These are phyloP conservation scores for Phrynocephalus vlangalii DNA, from an alignment of 2,797 vertebrate species.

Conservation along the genomic window DNA sequence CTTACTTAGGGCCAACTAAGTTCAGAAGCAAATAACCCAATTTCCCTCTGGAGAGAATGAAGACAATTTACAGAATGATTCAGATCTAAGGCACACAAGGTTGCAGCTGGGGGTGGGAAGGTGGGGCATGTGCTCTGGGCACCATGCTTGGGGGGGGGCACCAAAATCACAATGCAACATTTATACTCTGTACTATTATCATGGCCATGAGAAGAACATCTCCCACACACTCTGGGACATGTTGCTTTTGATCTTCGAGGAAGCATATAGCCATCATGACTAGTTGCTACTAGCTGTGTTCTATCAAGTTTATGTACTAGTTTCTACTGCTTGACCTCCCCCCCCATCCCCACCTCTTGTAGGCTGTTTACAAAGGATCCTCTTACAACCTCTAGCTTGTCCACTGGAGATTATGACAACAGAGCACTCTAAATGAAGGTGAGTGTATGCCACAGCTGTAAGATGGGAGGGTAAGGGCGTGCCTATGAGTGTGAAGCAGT, in stretches of 20 bases:
- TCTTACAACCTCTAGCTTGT: neutral
- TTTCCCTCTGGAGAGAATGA: no score
- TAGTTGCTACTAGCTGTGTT: neutral
- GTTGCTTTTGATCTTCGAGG: no score
- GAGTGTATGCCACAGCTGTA: conserved; percentile 19
- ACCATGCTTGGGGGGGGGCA: no score
- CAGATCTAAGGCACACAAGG: no score
- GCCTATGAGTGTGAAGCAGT: neutral
- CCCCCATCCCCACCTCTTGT: neutral
- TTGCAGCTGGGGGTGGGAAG: no score
- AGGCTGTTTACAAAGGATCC: neutral
- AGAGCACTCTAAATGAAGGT: neutral
- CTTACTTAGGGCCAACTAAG: no score
- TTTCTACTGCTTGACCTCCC: neutral
- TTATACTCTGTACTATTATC: neutral
- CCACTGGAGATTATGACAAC: neutral
- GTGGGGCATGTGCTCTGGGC: no score
- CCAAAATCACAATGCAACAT: no score
- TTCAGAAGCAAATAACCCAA: no score
- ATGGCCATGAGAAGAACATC: neutral
- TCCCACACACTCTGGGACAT: no score
- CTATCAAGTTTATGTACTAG: neutral
- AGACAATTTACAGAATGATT: no score
- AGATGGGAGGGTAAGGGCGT: conserved; percentile 14
- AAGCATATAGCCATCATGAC: neutral